Percentiles rank a stretch among this genome's conserved stretches.
Evolutionary conservation across 1,140 invertebrate species (phyloP).

Genomic region (Microplitis demolitor): DNA sequence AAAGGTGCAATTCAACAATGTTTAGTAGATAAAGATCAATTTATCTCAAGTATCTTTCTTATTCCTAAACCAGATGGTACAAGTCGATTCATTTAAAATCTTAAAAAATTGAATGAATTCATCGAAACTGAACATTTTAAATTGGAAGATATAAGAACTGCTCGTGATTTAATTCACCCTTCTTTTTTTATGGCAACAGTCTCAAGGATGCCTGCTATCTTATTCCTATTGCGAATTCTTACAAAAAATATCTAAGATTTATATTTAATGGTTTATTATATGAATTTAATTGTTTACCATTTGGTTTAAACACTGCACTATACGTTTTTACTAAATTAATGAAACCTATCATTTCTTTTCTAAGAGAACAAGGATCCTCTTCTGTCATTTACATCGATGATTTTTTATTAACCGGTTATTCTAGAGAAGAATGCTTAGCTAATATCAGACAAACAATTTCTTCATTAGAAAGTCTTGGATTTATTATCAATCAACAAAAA

Average conservation of each 20-base stretch:
- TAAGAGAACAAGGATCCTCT: too few species aligned
- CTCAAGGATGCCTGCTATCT: too few species aligned
- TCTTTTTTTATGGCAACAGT: neutral
- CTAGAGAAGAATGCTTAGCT: too few species aligned
- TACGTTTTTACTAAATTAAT: too few species aligned
- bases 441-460: too few species aligned
- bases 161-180: neutral
- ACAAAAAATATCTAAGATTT: too few species aligned
- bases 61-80: neutral
- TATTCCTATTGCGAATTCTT: too few species aligned
- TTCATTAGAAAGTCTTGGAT: too few species aligned
- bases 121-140: slow-evolving; percentile 2
- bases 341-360: too few species aligned
- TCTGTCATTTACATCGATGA: too few species aligned
- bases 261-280: neutral
- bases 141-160: slow-evolving; percentile 1
- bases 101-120: slow-evolving; percentile 1
- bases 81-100: neutral
- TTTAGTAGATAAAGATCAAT: neutral
- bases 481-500: too few species aligned
- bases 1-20: neutral
- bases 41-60: neutral
- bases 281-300: slow-evolving; percentile 9
- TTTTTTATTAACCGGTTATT: too few species aligned
- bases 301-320: neutral